Evolutionary conservation across 2,888 invertebrate genomes (phyloP).

Genomic region (Meiosimyza decipiens): DNA sequence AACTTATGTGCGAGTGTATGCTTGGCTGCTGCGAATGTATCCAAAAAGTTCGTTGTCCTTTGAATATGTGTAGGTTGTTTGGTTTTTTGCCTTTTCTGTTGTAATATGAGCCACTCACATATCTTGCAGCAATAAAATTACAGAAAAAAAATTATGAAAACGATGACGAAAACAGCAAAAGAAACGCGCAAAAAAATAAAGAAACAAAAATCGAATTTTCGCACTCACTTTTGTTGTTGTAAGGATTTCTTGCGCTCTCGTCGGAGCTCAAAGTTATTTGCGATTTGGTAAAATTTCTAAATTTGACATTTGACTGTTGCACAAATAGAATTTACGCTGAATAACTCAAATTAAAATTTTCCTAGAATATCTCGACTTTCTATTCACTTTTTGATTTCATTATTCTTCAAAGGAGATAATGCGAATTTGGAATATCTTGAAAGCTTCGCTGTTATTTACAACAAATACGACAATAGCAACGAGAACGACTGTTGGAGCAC

Average conservation of each 20-base stretch:
- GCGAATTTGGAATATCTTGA: no score
- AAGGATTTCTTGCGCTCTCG: neutral
- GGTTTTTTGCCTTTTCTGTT: slow-evolving; percentile 1
- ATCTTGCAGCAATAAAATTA: slow-evolving; percentile 45
- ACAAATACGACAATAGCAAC: no score
- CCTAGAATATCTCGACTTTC: no score
- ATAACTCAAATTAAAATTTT: no score
- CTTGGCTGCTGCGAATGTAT: slow-evolving; percentile 24
- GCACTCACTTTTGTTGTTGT: neutral
- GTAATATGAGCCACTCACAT: slow-evolving; percentile 27
- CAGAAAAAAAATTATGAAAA: slow-evolving; percentile 27
- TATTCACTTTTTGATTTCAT: no score
- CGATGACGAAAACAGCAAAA: neutral
- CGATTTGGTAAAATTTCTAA: no score
- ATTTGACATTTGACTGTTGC: no score
- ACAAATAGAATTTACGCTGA: no score
- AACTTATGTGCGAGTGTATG: slow-evolving; percentile 24
- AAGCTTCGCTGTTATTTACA: no score
- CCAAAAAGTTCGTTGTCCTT: slow-evolving; percentile 38
- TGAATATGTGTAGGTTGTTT: slow-evolving; percentile 4
- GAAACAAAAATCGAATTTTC: slow-evolving; percentile 5
- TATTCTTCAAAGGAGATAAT: no score
- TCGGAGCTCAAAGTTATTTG: neutral
- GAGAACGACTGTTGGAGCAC: no score
- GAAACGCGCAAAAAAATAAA: slow-evolving; percentile 14